Evolutionary conservation across 1,140 invertebrate genomes (phyloP).

Genomic region (Nymphalis io): DNA sequence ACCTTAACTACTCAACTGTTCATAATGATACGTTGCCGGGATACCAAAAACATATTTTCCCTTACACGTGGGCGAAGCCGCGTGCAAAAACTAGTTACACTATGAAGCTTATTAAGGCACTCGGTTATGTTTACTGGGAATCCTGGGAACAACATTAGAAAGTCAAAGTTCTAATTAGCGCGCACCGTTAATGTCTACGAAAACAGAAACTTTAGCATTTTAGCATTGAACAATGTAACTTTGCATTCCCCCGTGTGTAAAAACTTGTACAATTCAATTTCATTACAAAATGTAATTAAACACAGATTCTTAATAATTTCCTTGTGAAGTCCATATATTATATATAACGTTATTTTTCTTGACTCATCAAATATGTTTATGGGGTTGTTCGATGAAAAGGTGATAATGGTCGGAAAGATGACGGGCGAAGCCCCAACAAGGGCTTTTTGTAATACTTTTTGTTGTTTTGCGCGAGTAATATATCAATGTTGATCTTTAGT

Average conservation of each 20-base stretch:
- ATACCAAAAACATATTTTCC: too few relatives aligned
- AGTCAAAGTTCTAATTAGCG: constrained; percentile 1
- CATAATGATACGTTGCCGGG: too few relatives aligned
- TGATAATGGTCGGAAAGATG: too few relatives aligned
- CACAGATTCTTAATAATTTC: neutral
- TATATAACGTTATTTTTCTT: neutral
- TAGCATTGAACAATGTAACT: constrained; percentile 1
- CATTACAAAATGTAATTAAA: neutral
- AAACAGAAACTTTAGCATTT: neutral
- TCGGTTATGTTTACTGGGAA: too few relatives aligned
- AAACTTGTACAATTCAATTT: neutral
- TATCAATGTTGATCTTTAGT: too few relatives aligned
- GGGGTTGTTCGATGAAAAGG: neutral
- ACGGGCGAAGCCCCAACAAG: too few relatives aligned
- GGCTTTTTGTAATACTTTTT: too few relatives aligned
- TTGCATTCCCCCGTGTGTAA: neutral
- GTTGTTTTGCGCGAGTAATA: too few relatives aligned
- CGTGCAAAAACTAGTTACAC: too few relatives aligned
- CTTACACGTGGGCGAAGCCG: too few relatives aligned
- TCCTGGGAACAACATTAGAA: neutral
- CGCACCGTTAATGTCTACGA: neutral
- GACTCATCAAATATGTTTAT: neutral
- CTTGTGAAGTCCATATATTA: neutral
- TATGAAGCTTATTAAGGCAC: too few relatives aligned
- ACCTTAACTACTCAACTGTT: too few relatives aligned